Base-by-base conservation (phyloP, 2,888 invertebrate genomes). In the Pantelozetes paolii region DNA sequence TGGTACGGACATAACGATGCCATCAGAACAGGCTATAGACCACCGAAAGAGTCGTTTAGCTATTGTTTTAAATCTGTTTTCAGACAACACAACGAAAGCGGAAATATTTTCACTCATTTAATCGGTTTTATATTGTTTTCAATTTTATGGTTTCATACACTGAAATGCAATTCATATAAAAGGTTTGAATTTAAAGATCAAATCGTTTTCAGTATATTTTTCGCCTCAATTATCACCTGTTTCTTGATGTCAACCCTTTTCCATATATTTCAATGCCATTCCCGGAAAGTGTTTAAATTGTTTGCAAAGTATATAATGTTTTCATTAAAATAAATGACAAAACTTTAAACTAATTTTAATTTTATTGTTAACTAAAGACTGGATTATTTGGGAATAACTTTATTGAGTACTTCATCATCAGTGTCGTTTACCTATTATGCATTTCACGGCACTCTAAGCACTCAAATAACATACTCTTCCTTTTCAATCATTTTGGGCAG, bases 351-450 rank as follows among this genome's bases (percentile, higher is more conserved):
- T 45, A 45, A 45, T 45, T 6, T 2, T 45, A 9, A 36, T 9
- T 57, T 59, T 59, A 50, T 57, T 40, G 2, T 48, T 6, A 18
- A 32, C 23, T n/a, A 2, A n/a, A 90, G 89, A 81, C 85, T 99
- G 81, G 99, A 99, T 84, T 99, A 99, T 84, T 97, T 97, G 84
- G 99, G 99, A 75, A 99, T 99, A 80, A 94, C 98, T 18, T 85
- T 99, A 82, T 86, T 99, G 76, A 99, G 98, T 77, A 96, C 98
- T 90, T 98, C 98, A 67, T 97, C 97, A 59, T 98, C 97, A 85
- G 95, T 99, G 78, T 99, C 99, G 45, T 99, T 98, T 98, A 86
- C 99, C 42, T 98, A 99, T 84, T 99, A 99, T 83, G 95, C 96
- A 80, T 99, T 99, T 86, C 99, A 77, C 42, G 57, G 64, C 30